Base-by-base conservation (phyloP, 2,888 invertebrate genomes). In the Eucera pruinosa region DNA sequence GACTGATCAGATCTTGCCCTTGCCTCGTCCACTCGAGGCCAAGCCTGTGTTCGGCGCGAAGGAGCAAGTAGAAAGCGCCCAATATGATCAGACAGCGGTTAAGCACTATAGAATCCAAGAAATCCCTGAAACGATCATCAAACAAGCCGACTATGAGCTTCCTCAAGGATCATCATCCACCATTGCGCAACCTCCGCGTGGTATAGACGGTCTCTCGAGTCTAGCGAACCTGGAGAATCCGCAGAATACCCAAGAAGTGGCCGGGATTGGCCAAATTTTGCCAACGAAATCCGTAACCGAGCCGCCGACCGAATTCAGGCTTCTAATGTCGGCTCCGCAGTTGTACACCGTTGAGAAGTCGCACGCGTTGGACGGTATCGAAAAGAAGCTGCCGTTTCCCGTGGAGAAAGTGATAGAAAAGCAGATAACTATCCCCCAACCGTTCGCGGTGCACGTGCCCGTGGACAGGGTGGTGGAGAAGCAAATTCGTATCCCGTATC, bases 401-500 rank as follows among this genome's bases (percentile, higher is more conserved):
- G 93, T 94, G 0, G 94, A 95, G 80, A 94, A 93, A 82, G 93
- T 94, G 52, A 93, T 94, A 1, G 94, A 94, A 84, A 94, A 93
- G 84, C 94, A 94, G 0, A 92, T 94, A 0, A 93, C 94, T 0
- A 92, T 93, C 41, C 93, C 94, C 0, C 93, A 94, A 0, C 93
- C 94, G 25, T 93, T 90, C 71, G 85, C 94, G 66, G 92, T 94
- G 6, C 93, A 93, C 1, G 74, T 94, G 0, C 86, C 87, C 0
- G 93, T 94, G 0, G 93, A 93, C 68, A 94, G 93, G 57, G 92
- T 95, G 33, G 94, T 96, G 0, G 95, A 95, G 54, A 94, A 93
- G 82, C 90, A 93, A 89, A 89, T 94, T 0, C 93, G 89, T 9
- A 82, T 92, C 15, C 90, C 91, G 0, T 87, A 88, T 33, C 78